Percentiles rank a stretch among this genome's conserved stretches.
These are phyloP conservation scores for Macrobrachium nipponense DNA, from an alignment of 1,140 invertebrate genomes.

Conservation along the genomic window DNA sequence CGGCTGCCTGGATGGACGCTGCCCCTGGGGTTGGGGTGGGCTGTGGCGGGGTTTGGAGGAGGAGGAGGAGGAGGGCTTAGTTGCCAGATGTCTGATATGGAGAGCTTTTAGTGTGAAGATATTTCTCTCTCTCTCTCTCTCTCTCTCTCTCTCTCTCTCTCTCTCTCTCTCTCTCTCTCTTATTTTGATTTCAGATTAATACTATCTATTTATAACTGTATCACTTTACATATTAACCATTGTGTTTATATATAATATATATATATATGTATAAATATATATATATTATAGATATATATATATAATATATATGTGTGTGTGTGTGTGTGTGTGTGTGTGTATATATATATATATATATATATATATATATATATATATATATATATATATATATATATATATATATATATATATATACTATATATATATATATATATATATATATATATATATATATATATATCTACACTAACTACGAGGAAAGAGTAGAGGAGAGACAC, in stretches of 20 bases:
- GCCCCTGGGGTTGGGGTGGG: too few relatives aligned
- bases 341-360: constrained; percentile 9
- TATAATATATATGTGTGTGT: constrained; percentile 7
- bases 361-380: background rate
- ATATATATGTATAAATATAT: constrained; percentile 8
- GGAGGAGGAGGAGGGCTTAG: too few relatives aligned
- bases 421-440: constrained; percentile 20
- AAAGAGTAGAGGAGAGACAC: too few relatives aligned
- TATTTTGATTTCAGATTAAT: background rate
- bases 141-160: too few relatives aligned
- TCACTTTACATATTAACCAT: background rate
- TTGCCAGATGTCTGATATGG: too few relatives aligned
- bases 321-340: background rate
- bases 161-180: too few relatives aligned
- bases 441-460: constrained; percentile 19
- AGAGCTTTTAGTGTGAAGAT: too few relatives aligned
- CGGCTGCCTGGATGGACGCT: too few relatives aligned
- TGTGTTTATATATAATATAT: background rate
- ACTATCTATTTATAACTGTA: background rate
- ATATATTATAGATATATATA: constrained; percentile 23
- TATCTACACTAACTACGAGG: background rate
- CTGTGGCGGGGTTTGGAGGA: too few relatives aligned
- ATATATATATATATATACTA: constrained; percentile 14
- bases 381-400: constrained; percentile 4
- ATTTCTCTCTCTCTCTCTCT: too few relatives aligned